These are phyloP conservation scores for Mus spretus DNA, from an alignment of 2,797 vertebrate genomes.

Conservation along the genomic window DNA sequence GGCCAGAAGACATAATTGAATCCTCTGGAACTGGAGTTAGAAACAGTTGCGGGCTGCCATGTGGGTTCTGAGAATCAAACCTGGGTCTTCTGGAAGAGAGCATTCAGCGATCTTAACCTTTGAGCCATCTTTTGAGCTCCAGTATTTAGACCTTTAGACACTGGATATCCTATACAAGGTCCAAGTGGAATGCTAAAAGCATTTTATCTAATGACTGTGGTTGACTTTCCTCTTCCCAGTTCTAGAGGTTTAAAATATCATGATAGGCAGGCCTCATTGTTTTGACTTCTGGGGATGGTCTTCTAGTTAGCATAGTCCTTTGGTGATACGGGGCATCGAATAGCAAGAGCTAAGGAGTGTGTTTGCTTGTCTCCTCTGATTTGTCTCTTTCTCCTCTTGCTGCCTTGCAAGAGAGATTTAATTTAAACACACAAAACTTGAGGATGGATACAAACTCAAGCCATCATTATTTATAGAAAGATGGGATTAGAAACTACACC, in stretches of 20 bases:
- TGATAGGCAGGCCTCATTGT: not conserved
- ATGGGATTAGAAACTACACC: constrained; percentile 2
- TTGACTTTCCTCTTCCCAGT: not conserved
- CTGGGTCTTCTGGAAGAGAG: not conserved
- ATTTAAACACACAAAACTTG: not conserved
- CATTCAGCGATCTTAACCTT: not conserved
- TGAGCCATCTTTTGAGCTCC: not conserved
- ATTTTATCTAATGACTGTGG: not conserved
- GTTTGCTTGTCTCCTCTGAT: not conserved
- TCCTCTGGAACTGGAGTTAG: not conserved
- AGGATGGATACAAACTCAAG: not conserved
- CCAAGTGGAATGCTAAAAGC: constrained; percentile 42
- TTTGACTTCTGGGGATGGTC: not conserved
- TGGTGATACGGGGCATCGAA: not conserved
- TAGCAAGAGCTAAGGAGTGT: not conserved
- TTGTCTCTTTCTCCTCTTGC: not conserved
- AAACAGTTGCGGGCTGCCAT: not conserved
- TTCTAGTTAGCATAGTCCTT: not conserved
- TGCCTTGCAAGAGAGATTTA: not conserved
- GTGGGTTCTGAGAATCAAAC: not conserved
- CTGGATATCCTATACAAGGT: not conserved
- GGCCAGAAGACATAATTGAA: not conserved
- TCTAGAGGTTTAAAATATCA: not conserved
- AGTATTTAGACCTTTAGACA: constrained; percentile 11
- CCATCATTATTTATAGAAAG: constrained; percentile 15